Conservation (phyloP, 2,888 invertebrate genomes). For the Drosophila maculinotata region DNA sequence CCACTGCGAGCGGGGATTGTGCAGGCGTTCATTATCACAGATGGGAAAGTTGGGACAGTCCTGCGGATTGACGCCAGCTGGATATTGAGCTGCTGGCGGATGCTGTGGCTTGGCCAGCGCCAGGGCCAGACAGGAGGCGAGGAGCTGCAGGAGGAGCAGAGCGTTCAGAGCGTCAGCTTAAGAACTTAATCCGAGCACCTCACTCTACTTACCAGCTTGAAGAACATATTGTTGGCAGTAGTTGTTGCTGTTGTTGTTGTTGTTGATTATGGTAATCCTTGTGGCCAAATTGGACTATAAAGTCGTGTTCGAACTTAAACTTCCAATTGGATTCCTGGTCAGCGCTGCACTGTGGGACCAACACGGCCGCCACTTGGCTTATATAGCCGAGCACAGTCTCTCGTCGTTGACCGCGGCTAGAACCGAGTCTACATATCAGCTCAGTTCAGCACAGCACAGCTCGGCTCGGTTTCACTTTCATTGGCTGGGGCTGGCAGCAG, state of each 20-base stretch:
- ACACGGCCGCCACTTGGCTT: constrained; percentile 77
- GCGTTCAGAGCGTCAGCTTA: neutral
- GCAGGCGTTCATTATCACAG: constrained; percentile 86
- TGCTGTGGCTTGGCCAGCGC: constrained; percentile 84
- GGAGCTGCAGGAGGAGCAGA: constrained; percentile 63
- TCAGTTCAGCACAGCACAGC: too few relatives aligned
- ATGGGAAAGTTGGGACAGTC: constrained; percentile 86
- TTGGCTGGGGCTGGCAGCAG: constrained; percentile 43
- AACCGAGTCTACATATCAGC: constrained; percentile 23
- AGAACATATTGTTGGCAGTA: constrained; percentile 79
- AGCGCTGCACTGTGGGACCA: constrained; percentile 83
- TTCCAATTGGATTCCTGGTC: constrained; percentile 85
- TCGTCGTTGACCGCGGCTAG: constrained; percentile 56
- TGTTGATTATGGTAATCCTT: constrained; percentile 49
- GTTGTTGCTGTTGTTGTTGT: constrained; percentile 9
- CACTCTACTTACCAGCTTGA: constrained; percentile 84
- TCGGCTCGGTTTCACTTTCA: constrained; percentile 76
- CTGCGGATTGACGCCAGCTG: constrained; percentile 86
- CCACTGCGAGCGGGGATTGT: constrained; percentile 83
- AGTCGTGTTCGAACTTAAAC: constrained; percentile 83
- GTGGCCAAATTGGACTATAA: constrained; percentile 85
- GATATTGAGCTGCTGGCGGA: constrained; percentile 84
- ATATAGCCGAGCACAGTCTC: constrained; percentile 78
- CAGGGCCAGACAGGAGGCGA: constrained; percentile 81
- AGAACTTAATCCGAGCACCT: neutral